These are phyloP conservation scores for Podiceps cristatus DNA, from an alignment of 2,113 vertebrate genomes.

Conservation along the genomic window DNA sequence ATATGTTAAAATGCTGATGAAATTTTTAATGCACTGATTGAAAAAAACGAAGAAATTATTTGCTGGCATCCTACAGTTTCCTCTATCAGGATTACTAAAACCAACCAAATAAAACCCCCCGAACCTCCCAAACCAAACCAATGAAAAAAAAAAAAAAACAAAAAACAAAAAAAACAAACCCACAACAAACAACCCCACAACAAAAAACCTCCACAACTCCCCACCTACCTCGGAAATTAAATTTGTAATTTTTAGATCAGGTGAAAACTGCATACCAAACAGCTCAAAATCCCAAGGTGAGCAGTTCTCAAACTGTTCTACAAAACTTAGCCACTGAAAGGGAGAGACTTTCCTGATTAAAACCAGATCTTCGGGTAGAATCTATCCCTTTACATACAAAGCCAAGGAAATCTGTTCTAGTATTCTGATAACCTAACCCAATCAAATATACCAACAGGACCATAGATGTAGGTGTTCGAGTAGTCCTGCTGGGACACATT, in stretches of 20 bases:
- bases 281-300: neutral
- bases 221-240: neutral
- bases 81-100: neutral
- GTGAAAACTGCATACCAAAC: neutral
- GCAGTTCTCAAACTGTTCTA: neutral
- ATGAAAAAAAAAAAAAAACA: too few species aligned
- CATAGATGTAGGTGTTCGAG: neutral
- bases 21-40: neutral
- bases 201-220: neutral
- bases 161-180: neutral
- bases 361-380: neutral
- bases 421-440: neutral
- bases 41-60: neutral
- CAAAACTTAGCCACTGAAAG: neutral
- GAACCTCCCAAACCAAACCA: neutral
- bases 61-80: neutral
- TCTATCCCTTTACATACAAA: neutral
- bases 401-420: neutral
- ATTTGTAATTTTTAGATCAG: neutral
- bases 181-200: neutral
- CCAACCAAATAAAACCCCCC: accelerated
- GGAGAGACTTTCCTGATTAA: neutral
- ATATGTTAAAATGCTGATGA: neutral
- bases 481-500: neutral
- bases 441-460: neutral